Conservation (phyloP, 2,113 vertebrate genomes). For the Synodontis membranacea region DNA sequence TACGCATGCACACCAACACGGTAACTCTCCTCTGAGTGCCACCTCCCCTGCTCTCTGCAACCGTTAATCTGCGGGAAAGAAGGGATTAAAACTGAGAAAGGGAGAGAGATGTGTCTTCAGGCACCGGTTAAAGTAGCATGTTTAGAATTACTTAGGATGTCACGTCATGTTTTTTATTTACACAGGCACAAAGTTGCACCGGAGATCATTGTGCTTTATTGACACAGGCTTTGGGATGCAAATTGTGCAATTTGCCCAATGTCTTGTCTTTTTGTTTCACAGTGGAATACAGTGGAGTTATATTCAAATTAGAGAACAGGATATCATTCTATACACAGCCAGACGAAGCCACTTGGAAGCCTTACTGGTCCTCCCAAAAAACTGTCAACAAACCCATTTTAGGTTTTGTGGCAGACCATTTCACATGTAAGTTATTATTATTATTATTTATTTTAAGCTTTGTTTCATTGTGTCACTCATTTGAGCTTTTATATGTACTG, state of each 20-base stretch:
- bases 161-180: not conserved
- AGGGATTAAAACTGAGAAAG: conserved; percentile 40
- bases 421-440: not conserved
- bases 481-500: not conserved
- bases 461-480: not conserved
- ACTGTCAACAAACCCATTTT: not conserved
- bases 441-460: not conserved
- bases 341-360: not conserved
- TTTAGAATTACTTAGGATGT: not conserved
- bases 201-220: not conserved
- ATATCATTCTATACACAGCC: not conserved
- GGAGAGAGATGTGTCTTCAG: not conserved
- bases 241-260: not conserved
- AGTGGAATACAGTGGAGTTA: not conserved
- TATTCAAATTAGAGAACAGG: not conserved
- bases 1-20: conserved; percentile 21
- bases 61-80: conserved; percentile 36
- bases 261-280: not conserved
- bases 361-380: not conserved
- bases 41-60: not conserved
- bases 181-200: not conserved
- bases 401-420: not conserved
- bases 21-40: not conserved
- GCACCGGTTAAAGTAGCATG: no score
- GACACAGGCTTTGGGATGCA: not conserved